phyloP scores from a whole-genome alignment of 2,888 invertebrate species.

The Anticlea derivata region DNA sequence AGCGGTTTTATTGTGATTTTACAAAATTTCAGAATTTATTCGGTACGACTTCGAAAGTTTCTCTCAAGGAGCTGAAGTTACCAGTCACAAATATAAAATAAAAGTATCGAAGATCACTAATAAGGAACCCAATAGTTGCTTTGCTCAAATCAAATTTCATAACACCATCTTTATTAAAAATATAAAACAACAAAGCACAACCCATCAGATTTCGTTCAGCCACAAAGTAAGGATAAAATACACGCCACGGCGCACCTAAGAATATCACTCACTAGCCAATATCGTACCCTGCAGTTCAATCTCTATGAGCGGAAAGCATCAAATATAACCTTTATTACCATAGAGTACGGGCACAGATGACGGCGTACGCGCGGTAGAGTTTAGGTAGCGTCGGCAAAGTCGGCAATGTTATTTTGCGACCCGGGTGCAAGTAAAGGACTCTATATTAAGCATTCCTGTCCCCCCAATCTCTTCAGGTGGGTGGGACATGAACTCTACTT shows the following conservation, averaged over 20 bases:
- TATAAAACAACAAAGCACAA: slow-evolving; percentile 17
- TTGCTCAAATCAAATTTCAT: slow-evolving; percentile 1
- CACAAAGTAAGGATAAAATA: slow-evolving; percentile 32
- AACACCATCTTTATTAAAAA: slow-evolving; percentile 21
- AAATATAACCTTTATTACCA: slow-evolving; percentile 42
- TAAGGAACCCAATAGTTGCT: background rate
- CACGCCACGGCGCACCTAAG: slow-evolving; percentile 32
- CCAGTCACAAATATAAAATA: too few species aligned
- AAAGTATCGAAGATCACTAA: too few species aligned
- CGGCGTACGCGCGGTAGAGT: slow-evolving; percentile 43
- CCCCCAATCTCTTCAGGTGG: slow-evolving; percentile 78
- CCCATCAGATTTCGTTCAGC: slow-evolving; percentile 24
- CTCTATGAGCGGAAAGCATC: slow-evolving; percentile 37
- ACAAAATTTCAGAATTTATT: slow-evolving; percentile 9
- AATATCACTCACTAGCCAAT: slow-evolving; percentile 36
- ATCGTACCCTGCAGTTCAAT: slow-evolving; percentile 34
- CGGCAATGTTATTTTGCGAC: slow-evolving; percentile 76
- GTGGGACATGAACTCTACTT: slow-evolving; percentile 72
- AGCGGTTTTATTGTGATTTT: slow-evolving; percentile 19
- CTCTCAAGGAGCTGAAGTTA: background rate
- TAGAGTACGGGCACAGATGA: slow-evolving; percentile 47
- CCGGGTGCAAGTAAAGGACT: slow-evolving; percentile 77
- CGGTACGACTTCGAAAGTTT: background rate
- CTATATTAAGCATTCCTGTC: slow-evolving; percentile 82
- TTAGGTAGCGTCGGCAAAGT: slow-evolving; percentile 59